Evolutionary conservation across 2,888 invertebrate genomes (phyloP), one percentile per base, ranked within the genome.

Genomic region (Gerosis bhagava): DNA sequence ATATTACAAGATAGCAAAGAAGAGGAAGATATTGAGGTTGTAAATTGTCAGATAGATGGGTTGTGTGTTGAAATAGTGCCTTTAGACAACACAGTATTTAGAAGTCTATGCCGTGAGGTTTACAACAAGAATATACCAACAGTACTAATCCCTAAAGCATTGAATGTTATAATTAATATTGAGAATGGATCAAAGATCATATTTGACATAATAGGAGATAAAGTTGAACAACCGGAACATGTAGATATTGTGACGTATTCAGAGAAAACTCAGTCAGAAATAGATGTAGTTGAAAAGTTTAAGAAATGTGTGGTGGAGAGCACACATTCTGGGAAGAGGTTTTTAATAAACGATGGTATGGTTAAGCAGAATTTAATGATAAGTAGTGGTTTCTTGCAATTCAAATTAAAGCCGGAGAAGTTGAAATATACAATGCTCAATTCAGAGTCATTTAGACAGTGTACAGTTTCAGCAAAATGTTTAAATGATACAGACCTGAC

Each of bases 151-250:
- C 86, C 91, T 35, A 79, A 89, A 45, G 76, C 87, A 26, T 70
- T 94, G 40, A 90, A 90, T 62, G 65, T 79, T 10, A 88, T 90
- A 52, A 78, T 93, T 32, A 84, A 84, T 54, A 62, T 92, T 49
- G 84, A 89, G 26, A 78, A 88, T 50, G 93, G 93, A 6, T 78
- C 82, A 34, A 92, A 90, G 75, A 77, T 92, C 3, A 74, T 88
- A 24, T 69, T 94, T 15, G 87, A 86, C 25, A 65, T 82, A 35
- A 68, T 87, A 3, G 76, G 79, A 1, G 70, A 73, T 39, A 63
- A 60, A n/a, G 63, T 80, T 2, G 73, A 75, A 2, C 73, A 79
- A 51, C 82, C 83, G 1, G 77, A 82, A 26, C 83, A 90, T 13
- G 80, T 91, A 54, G 90, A 92, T 65, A 74, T 93, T 34, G 64